Base-by-base conservation (phyloP, 2,888 invertebrate genomes). In the Gymnocheta viridis region DNA sequence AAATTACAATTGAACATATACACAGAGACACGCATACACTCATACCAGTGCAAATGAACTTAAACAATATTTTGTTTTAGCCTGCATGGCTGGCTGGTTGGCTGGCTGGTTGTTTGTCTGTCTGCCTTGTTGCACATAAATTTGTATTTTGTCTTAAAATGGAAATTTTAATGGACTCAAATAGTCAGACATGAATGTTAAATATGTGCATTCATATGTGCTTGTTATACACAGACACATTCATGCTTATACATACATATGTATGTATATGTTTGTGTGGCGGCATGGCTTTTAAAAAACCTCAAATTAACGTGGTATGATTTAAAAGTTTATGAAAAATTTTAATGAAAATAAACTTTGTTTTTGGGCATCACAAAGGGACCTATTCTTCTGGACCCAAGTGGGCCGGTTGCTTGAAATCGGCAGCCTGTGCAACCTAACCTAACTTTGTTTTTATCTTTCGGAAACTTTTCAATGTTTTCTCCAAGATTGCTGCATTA, bases 91-190 rank as follows among this genome's bases (percentile, higher is more conserved):
- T 41, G 29, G 7, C 27, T 47, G 24, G 14, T 10, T 41, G 12
- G 29, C 22, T 54, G 32, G 17, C 38, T 41, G 32, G 24, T 38
- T 7, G 29, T 12, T 19, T 47, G 24, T 19, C 14, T 41, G 12
- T 41, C 22, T 54, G 32, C 24, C 38, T 41, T 17, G 24, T 38
- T 7, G 60, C 32, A 41, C n/a, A 51, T 67, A 58, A 58, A 67
- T 67, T 81, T 67, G 41, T 69, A 32, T 44, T 51, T 74, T 60
- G 60, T 60, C 41, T 67, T 72, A 22, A 81, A 32, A n/a, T n/a
- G n/a, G n/a, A n/a, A 84, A 84, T 77, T 44, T 81, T 84, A 84
- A 84, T 78, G 77, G 77, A 84, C 77, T 78, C 69, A 73, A 84
- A 84, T 84, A 69, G 69, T 81, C 56, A 81, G 84, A 78, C 84